Base-by-base conservation (phyloP, 1,140 invertebrate genomes). In the Goniozus legneri region DNA sequence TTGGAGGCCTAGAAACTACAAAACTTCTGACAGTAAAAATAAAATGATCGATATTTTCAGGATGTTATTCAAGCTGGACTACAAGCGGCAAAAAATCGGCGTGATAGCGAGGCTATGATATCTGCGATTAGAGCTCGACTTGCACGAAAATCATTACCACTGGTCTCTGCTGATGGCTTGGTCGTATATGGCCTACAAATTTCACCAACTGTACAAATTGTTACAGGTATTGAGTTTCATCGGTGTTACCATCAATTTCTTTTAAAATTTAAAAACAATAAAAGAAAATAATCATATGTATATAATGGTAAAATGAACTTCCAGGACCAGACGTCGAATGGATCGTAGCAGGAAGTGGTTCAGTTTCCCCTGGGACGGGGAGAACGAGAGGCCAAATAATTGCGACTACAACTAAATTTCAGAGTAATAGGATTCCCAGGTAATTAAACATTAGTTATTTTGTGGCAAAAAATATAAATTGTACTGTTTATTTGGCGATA, bases 261-360 rank as follows among this genome's bases (percentile, higher is more conserved):
- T n/a, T n/a, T n/a, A n/a, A n/a, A n/a, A n/a, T n/a, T 27, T 6
- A 42, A 42, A 12, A 42, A 19, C 40, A 30, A 21, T 19, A 21
- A 47, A 49, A n/a, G n/a, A 34, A 6, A 6, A n/a, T 6, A n/a
- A 13, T 6, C 32, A 34, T 34, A 6, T 34, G 16, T 14, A 8
- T n/a, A n/a, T n/a, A n/a, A n/a, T n/a, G n/a, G n/a, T n/a, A n/a
- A n/a, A n/a, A n/a, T n/a, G n/a, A n/a, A n/a, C 27, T 56, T 52
- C 19, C 56, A 66, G 82, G 80, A 14, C 77, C 84, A 14, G 86
- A 89, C 60, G 76, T 87, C 13, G 84, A 86, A 27, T 89, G 86
- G 86, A 82, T 89, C 35, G 67, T 82, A 40, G 77, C 82, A 13
- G 86, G 80, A 18, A 77, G 76, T 49, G 82, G 81, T 13, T 82